A percentile compares a stretch with the other conserved stretches of the same genome.
Evolutionary conservation across 1,140 invertebrate species (phyloP).

Genomic region (Lysiphlebus fabarum): DNA sequence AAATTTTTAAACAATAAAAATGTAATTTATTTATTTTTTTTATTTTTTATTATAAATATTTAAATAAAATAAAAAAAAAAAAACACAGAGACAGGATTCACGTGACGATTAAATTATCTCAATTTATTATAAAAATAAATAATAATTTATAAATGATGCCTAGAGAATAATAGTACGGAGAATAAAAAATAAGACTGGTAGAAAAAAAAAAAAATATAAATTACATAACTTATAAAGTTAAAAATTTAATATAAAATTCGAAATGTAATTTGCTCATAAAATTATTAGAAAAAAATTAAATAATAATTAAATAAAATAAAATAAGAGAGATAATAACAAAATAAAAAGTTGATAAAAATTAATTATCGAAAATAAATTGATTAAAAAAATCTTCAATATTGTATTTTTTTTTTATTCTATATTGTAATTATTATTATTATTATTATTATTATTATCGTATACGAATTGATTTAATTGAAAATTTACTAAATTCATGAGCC

Average conservation of each 20-base stretch:
- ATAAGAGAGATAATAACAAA: background rate
- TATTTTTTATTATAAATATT: background rate
- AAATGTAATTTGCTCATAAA: slow-evolving; percentile 10
- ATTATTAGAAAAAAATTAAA: background rate
- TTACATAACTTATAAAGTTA: slow-evolving; percentile 27
- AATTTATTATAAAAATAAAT: slow-evolving; percentile 15
- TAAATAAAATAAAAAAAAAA: background rate
- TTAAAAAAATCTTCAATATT: no score
- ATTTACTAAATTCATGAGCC: no score
- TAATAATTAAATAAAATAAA: background rate
- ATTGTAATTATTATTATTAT: no score
- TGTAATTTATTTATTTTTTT: slow-evolving; percentile 17
- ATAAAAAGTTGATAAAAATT: slow-evolving; percentile 1
- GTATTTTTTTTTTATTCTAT: no score
- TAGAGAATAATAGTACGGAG: slow-evolving; percentile 43
- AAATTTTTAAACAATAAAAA: slow-evolving; percentile 10
- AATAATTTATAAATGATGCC: slow-evolving; percentile 27
- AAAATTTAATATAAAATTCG: slow-evolving; percentile 23
- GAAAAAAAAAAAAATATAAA: slow-evolving; percentile 28
- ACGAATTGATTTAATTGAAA: no score
- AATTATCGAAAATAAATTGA: no score
- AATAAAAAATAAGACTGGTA: slow-evolving; percentile 47
- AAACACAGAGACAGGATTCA: slow-evolving; percentile 38
- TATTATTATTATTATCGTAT: no score
- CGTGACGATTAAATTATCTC: slow-evolving; percentile 36